Conservation (phyloP, 2,888 invertebrate genomes). For the Chalcis sispes region DNA sequence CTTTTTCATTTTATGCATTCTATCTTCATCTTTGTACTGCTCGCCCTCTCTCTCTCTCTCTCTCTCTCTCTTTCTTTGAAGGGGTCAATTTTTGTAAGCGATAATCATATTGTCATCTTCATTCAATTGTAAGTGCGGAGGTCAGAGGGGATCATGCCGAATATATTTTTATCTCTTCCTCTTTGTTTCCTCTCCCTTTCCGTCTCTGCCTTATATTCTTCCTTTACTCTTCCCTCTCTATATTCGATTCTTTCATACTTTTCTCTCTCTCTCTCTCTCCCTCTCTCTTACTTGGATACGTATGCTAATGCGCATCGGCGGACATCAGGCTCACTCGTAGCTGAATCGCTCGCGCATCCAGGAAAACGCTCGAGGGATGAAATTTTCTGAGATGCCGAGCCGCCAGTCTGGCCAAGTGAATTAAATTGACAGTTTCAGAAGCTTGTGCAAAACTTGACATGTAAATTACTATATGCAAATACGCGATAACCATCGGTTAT, state of each 20-base stretch:
- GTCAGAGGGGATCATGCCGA: conserved; percentile 11
- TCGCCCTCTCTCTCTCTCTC: too few relatives aligned
- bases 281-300: conserved; percentile 1
- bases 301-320: conserved; percentile 34
- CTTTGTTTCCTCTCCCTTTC: neutral
- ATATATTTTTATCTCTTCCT: too few relatives aligned
- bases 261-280: neutral
- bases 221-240: neutral
- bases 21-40: conserved; percentile 36
- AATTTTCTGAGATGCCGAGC: conserved; percentile 26
- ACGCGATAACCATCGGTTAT: conserved; percentile 26
- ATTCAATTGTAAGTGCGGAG: conserved; percentile 45
- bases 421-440: conserved; percentile 52
- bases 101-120: conserved; percentile 55
- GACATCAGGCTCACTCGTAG: conserved; percentile 6
- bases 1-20: conserved; percentile 13
- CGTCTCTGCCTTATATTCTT: conserved; percentile 10
- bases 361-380: conserved; percentile 25
- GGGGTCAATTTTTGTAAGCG: conserved; percentile 41
- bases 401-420: conserved; percentile 20
- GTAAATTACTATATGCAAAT: conserved; percentile 49
- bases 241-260: neutral
- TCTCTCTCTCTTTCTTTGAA: conserved; percentile 17
- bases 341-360: conserved; percentile 16
- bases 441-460: conserved; percentile 42